These are phyloP conservation scores for Adrianichthys oophorus DNA, from an alignment of 2,797 vertebrate genomes.

Conservation along the genomic window DNA sequence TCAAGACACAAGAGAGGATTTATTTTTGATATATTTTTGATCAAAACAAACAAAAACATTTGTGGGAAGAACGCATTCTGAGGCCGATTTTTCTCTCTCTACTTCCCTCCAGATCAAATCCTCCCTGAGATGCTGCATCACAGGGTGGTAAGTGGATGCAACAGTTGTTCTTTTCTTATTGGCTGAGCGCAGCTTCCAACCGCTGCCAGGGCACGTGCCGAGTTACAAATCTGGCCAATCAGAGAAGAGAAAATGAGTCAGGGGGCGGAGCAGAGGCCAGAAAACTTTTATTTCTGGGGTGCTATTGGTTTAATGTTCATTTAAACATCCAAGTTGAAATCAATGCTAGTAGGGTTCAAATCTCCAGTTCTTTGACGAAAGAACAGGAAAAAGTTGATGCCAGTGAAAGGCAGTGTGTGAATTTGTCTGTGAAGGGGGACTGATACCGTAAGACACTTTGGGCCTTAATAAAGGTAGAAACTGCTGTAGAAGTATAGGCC, in stretches of 20 bases:
- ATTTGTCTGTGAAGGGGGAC: too few relatives aligned
- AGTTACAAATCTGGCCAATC: constrained; percentile 35
- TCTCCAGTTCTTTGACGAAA: too few relatives aligned
- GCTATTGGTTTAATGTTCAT: constrained; percentile 7
- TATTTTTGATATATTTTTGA: too few relatives aligned
- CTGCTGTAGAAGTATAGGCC: too few relatives aligned
- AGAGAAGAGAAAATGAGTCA: not conserved
- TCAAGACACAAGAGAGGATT: too few relatives aligned
- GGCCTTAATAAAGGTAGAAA: too few relatives aligned
- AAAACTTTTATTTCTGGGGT: not conserved
- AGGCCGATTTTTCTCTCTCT: not conserved
- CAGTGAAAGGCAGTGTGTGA: too few relatives aligned
- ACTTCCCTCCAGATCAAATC: not conserved
- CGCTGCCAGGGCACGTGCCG: constrained; percentile 11
- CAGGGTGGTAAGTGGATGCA: constrained; percentile 33
- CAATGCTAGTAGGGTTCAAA: too few relatives aligned
- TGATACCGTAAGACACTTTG: too few relatives aligned
- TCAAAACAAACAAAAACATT: too few relatives aligned
- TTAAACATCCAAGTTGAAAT: constrained; percentile 2
- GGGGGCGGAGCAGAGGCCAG: not conserved
- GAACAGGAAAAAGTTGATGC: too few relatives aligned
- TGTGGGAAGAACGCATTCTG: too few relatives aligned
- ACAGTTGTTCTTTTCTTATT: constrained; percentile 63
- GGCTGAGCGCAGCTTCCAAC: constrained; percentile 34
- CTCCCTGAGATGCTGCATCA: constrained; percentile 25